Percentiles rank a stretch among this genome's conserved stretches.
phyloP scores from a whole-genome alignment of 2,113 vertebrate species.

The Cisticola juncidis region DNA sequence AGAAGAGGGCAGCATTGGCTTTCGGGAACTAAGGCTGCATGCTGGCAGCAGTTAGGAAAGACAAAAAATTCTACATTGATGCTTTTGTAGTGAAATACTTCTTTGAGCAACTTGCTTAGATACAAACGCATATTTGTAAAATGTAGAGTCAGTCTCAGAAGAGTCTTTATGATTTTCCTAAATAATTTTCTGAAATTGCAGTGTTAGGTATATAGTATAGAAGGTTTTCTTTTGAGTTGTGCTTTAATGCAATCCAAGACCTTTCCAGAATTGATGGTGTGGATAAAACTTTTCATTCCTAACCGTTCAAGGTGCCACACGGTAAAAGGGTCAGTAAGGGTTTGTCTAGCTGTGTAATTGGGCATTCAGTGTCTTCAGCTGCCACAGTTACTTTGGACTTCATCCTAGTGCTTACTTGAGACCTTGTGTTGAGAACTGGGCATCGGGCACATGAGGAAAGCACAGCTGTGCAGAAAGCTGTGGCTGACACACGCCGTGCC shows the following conservation, averaged over 20 bases:
- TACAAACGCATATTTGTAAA: not conserved
- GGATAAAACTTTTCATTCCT: not conserved
- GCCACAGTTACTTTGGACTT: not conserved
- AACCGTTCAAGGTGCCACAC: not conserved
- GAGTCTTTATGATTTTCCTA: not conserved
- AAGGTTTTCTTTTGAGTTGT: not conserved
- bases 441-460: accelerated
- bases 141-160: not conserved
- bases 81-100: not conserved
- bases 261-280: not conserved
- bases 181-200: not conserved
- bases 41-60: not conserved
- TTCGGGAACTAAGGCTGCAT: not conserved
- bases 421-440: not conserved
- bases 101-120: not conserved
- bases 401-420: not conserved
- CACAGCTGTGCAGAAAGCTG: accelerated
- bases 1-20: slow-evolving; percentile 48
- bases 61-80: not conserved
- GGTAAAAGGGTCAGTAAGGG: not conserved
- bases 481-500: accelerated
- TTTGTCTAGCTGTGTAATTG: not conserved
- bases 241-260: not conserved
- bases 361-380: not conserved
- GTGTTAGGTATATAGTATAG: accelerated